Conservation (phyloP, 2,888 invertebrate species). For the Vanessa cardui region DNA sequence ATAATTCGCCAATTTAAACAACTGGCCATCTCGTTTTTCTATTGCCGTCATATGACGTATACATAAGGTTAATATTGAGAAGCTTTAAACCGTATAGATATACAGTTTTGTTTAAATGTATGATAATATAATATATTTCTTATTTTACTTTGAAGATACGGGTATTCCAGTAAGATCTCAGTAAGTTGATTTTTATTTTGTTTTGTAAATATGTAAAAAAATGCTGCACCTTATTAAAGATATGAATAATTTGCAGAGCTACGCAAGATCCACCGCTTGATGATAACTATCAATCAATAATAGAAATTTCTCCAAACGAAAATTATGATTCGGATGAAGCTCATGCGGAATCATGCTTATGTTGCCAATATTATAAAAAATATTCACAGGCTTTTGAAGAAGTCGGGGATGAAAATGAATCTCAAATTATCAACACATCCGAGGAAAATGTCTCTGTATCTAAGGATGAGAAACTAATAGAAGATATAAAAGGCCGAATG, state of each 20-base stretch:
- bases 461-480: neutral
- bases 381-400: neutral
- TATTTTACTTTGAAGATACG: slow-evolving; percentile 17
- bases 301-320: slow-evolving; percentile 4
- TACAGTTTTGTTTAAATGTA: no score
- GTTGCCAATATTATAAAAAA: slow-evolving; percentile 11
- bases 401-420: neutral
- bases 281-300: slow-evolving; percentile 18
- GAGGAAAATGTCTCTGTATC: neutral
- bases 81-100: no score
- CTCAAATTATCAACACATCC: neutral
- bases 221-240: no score
- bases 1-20: no score
- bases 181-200: slow-evolving; percentile 14
- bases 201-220: neutral
- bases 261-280: slow-evolving; percentile 26
- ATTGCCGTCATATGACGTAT: no score
- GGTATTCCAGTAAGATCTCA: slow-evolving; percentile 18
- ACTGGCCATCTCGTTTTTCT: no score
- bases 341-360: slow-evolving; percentile 10
- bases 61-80: no score
- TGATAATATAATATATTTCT: neutral
- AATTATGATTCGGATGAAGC: neutral
- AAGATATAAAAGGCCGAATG: neutral
- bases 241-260: slow-evolving; percentile 1